Percentiles rank a stretch among this genome's conserved stretches.
Conservation (phyloP, 2,113 vertebrate species). For the Prietella phreatophila region DNA sequence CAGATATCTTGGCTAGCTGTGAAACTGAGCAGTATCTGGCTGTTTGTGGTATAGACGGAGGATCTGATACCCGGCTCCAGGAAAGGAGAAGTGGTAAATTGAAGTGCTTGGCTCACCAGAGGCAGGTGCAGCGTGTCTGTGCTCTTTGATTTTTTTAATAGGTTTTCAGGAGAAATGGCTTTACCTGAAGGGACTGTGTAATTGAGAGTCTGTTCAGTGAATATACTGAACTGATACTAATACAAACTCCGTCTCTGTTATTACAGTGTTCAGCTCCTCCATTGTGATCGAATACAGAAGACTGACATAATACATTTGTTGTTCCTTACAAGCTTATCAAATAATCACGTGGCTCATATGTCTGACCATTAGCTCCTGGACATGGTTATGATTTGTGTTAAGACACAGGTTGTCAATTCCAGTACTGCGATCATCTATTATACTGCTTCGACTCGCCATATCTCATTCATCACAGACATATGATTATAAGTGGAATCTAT, state of each 20-base stretch:
- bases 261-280: constrained; percentile 47
- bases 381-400: background rate
- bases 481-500: background rate
- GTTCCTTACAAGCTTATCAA: background rate
- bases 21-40: constrained; percentile 9
- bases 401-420: background rate
- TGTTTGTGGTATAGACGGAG: background rate
- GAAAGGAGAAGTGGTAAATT: constrained; percentile 7
- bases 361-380: background rate
- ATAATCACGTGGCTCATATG: background rate
- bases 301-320: background rate
- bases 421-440: background rate
- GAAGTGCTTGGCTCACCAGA: constrained; percentile 16
- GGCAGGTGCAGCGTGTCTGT: constrained; percentile 37
- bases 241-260: constrained; percentile 56
- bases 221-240: background rate
- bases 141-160: constrained; percentile 15
- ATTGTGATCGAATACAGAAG: background rate
- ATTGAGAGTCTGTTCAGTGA: background rate
- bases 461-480: background rate
- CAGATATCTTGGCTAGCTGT: constrained; percentile 37
- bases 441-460: background rate
- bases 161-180: constrained; percentile 13
- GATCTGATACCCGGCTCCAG: constrained; percentile 30
- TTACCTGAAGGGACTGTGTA: constrained; percentile 25